phyloP scores from a whole-genome alignment of 1,140 invertebrate genomes.

The Belonocnema kinseyi region DNA sequence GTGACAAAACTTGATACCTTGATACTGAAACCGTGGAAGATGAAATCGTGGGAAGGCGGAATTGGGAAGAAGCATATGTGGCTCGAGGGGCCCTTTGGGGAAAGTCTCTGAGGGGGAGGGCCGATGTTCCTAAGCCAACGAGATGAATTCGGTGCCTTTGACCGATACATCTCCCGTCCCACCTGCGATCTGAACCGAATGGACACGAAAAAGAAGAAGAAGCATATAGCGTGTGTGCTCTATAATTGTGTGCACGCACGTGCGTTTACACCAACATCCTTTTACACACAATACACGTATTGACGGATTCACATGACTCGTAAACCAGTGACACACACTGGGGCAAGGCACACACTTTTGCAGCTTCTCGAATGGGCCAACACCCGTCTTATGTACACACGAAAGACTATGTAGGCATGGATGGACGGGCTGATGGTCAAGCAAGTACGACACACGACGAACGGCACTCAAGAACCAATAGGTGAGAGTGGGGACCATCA shows the following conservation, averaged over 20 bases:
- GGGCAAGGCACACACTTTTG: slow-evolving; percentile 38
- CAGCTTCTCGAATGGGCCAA: slow-evolving; percentile 53
- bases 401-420: slow-evolving; percentile 51
- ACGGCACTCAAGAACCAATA: slow-evolving; percentile 67
- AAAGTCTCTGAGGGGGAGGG: not conserved
- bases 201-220: slow-evolving; percentile 4
- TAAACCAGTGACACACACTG: slow-evolving; percentile 10
- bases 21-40: not conserved
- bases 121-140: slow-evolving; percentile 32
- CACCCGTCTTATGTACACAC: slow-evolving; percentile 56
- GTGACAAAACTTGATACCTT: slow-evolving; percentile 12
- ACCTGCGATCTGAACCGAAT: not conserved
- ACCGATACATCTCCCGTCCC: slow-evolving; percentile 34
- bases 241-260: slow-evolving; percentile 20
- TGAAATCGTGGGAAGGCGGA: slow-evolving; percentile 22
- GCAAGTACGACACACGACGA: slow-evolving; percentile 54
- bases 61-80: slow-evolving; percentile 28
- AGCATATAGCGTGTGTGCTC: not conserved
- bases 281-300: not conserved
- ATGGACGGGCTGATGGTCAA: slow-evolving; percentile 35
- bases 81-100: slow-evolving; percentile 38
- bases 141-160: slow-evolving; percentile 43
- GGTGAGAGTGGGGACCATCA: slow-evolving; percentile 82
- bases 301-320: slow-evolving; percentile 15
- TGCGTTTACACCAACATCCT: slow-evolving; percentile 27